Evolutionary conservation across 2,888 invertebrate genomes (phyloP), one percentile per base, ranked within the genome.

Genomic region (Thera britannica): DNA sequence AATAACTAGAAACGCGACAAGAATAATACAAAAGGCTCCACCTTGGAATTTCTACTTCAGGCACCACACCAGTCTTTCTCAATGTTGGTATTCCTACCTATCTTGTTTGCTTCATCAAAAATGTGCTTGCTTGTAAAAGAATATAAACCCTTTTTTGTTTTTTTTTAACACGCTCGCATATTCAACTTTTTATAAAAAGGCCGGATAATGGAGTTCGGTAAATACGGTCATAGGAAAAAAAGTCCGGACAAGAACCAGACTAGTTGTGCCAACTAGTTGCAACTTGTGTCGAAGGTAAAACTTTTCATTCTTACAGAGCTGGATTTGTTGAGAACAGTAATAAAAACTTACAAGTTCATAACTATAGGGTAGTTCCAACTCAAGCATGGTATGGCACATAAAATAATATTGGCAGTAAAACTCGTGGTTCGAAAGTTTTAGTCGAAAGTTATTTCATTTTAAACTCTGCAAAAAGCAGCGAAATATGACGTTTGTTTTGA

Each of bases 281-380:
- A 48, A 6, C 49, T 49, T 6, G 49, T 12, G 7, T 9, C 35
- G 35, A n/a, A 46, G 44, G 54, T 36, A 6, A 58, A 58, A 58
- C 35, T 48, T 58, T 58, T 49, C 7, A 49, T n/a, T 57, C 56
- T 12, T 46, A 46, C 11, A 48, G 46, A 49, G 55, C 54, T 61
- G 34, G 34, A 46, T 54, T 62, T 58, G 23, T 49, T 51, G n/a
- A 23, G 59, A 55, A 46, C 54, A 34, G 54, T 61, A 54, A 54
- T 61, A 35, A 52, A 54, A 44, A 44, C 61, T 54, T 57, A 36
- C 5, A 55, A 36, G 35, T 54, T 46, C 44, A 46, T 46, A 51
- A 23, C 49, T 49, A 4, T 6, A 8, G 2, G n/a, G 11, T 51
- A 51, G 23, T 23, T 51, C 23, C 51, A 51, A 9, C 9, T 2